phyloP scores from a whole-genome alignment of 1,140 invertebrate genomes.

The Papilio glaucus region DNA sequence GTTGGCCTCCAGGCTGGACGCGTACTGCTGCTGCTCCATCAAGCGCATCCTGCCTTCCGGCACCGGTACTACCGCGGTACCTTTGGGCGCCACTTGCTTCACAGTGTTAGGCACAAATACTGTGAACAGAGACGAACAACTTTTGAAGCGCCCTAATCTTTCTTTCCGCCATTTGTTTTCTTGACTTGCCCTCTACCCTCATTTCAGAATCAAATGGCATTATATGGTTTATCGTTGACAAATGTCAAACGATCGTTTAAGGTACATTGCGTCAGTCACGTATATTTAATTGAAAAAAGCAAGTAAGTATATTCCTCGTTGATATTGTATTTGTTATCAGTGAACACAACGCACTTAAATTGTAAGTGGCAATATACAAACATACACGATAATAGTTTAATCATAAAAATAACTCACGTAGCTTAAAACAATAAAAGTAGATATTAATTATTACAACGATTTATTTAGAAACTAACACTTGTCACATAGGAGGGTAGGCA shows the following conservation, averaged over 20 bases:
- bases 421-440: neutral
- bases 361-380: neutral
- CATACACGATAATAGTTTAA: neutral
- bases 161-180: too few species aligned
- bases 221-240: too few species aligned
- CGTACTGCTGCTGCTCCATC: conserved; percentile 83
- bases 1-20: conserved; percentile 86
- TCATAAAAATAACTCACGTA: neutral
- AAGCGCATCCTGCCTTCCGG: conserved; percentile 83
- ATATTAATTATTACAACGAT: neutral
- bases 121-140: conserved; percentile 47
- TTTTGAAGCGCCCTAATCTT: too few species aligned
- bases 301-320: neutral
- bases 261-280: neutral
- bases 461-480: neutral
- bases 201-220: too few species aligned
- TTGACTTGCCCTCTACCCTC: too few species aligned
- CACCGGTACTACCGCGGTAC: conserved; percentile 71
- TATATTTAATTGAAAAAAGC: neutral
- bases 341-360: neutral
- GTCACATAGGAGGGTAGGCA: too few species aligned
- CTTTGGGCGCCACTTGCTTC: conserved; percentile 69
- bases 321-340: neutral
- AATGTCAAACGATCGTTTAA: too few species aligned
- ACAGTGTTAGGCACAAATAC: conserved; percentile 64